Conservation (phyloP, 2,113 vertebrate species). For the Pedetes capensis region DNA sequence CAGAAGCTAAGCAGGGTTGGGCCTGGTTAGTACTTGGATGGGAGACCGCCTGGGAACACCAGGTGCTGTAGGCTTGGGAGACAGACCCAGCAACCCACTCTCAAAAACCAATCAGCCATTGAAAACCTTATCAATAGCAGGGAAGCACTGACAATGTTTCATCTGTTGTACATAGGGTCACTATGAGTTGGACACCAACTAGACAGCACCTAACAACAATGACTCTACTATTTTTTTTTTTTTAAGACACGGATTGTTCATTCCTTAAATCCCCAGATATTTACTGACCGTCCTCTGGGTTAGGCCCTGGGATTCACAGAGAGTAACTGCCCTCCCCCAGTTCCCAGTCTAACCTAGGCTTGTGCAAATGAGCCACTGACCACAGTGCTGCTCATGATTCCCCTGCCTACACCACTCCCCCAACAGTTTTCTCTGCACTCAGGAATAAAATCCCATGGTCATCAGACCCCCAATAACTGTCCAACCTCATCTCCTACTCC, state of each 20-base stretch:
- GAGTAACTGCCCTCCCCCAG: background rate
- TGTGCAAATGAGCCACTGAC: fast-evolving
- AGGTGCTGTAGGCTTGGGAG: too few species aligned
- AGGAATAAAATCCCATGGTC: background rate
- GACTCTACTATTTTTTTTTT: background rate
- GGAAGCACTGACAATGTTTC: too few species aligned
- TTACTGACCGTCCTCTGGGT: background rate
- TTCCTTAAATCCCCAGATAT: background rate
- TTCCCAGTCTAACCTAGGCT: background rate
- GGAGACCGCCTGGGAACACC: too few species aligned
- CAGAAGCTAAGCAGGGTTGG: too few species aligned
- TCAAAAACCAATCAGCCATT: too few species aligned
- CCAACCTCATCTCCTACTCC: background rate
- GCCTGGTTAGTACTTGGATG: too few species aligned
- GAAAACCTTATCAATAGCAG: too few species aligned
- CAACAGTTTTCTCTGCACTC: background rate
- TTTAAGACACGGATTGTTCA: background rate
- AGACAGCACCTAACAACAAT: too few species aligned
- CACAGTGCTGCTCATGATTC: background rate
- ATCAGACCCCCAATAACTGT: background rate
- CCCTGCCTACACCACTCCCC: background rate
- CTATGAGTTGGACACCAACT: too few species aligned
- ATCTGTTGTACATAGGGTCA: too few species aligned
- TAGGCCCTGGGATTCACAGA: background rate
- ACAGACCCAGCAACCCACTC: too few species aligned